A percentile compares a stretch with the other conserved stretches of the same genome.
phyloP scores from a whole-genome alignment of 2,113 vertebrate species.

The Dendropsophus ebraccatus region DNA sequence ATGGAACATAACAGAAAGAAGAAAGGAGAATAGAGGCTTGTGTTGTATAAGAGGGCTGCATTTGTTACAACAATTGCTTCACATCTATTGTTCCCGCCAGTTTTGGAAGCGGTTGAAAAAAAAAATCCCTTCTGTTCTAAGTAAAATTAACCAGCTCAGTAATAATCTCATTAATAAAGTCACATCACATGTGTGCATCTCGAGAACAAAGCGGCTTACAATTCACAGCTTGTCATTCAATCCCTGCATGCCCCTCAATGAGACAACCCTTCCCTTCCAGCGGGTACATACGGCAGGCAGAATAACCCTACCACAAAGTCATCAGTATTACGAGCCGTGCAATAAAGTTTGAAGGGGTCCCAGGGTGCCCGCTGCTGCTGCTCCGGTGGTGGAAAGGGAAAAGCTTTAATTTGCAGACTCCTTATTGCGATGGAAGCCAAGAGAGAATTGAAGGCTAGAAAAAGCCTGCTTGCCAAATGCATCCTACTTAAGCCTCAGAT shows the following conservation, averaged over 20 bases:
- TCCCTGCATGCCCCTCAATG: constrained; percentile 10
- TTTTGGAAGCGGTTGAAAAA: constrained; percentile 6
- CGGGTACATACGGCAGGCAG: not conserved
- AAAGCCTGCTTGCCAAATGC: constrained; percentile 15
- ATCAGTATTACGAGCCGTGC: not conserved
- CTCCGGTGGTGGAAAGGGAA: constrained; percentile 1
- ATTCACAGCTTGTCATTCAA: constrained; percentile 20
- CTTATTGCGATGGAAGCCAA: not conserved
- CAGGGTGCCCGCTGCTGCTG: not conserved
- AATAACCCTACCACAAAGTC: constrained; percentile 45
- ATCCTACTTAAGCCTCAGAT: not conserved
- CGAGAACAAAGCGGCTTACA: constrained; percentile 43
- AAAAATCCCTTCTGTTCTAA: constrained; percentile 8
- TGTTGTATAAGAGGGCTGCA: not conserved
- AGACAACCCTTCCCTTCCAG: not conserved
- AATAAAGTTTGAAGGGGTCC: constrained; percentile 32
- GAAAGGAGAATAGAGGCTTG: not conserved
- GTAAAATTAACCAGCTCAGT: constrained; percentile 27
- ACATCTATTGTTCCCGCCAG: constrained; percentile 26
- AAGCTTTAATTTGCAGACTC: constrained; percentile 8
- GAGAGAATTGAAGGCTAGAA: not conserved
- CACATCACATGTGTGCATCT: constrained; percentile 26
- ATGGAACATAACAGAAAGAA: not conserved
- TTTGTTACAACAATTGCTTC: constrained; percentile 15
- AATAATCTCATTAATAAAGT: constrained; percentile 56